A percentile compares a stretch with the other conserved stretches of the same genome.
Conservation (phyloP, 2,888 invertebrate genomes). For the Macrosiphum euphorbiae region DNA sequence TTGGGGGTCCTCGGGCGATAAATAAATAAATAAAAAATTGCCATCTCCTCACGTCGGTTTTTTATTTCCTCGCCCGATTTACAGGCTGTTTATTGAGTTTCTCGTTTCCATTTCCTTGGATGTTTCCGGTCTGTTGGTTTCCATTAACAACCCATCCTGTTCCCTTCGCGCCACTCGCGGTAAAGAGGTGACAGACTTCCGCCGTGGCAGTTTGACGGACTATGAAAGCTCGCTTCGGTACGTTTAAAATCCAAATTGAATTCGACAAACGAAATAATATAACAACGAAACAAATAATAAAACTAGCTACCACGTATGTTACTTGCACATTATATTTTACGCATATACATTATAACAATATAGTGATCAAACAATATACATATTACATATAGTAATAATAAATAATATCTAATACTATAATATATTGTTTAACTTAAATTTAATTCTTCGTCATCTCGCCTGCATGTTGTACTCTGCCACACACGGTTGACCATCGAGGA, state of each 20-base stretch:
- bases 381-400: background rate
- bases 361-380: background rate
- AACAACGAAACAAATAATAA: background rate
- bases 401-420: background rate
- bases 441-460: background rate
- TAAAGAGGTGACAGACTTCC: slow-evolving; percentile 41
- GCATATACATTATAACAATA: background rate
- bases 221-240: slow-evolving; percentile 38
- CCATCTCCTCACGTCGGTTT: background rate
- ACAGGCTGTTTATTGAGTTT: slow-evolving; percentile 61
- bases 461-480: background rate
- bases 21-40: slow-evolving; percentile 41
- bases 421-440: background rate
- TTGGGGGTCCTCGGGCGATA: slow-evolving; percentile 30
- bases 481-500: background rate
- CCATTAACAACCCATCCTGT: slow-evolving; percentile 48
- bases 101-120: slow-evolving; percentile 60
- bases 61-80: slow-evolving; percentile 28
- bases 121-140: slow-evolving; percentile 61
- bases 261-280: slow-evolving; percentile 16
- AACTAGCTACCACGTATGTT: background rate
- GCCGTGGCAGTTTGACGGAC: slow-evolving; percentile 26
- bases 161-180: background rate
- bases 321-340: background rate
- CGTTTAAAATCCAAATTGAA: slow-evolving; percentile 50